phyloP scores from a whole-genome alignment of 1,140 invertebrate species.

The Elymnias hypermnestra region DNA sequence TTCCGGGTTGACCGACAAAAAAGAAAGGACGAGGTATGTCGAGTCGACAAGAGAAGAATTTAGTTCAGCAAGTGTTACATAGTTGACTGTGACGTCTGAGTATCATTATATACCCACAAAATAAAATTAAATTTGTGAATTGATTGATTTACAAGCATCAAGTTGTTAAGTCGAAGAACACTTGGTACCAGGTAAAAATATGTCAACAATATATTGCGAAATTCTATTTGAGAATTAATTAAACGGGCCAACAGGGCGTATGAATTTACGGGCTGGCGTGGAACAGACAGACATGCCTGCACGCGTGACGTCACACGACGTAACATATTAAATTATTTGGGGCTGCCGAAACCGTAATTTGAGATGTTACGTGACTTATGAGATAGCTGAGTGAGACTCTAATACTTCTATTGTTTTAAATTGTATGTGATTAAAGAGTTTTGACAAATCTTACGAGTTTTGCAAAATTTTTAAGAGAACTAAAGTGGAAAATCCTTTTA shows the following conservation, averaged over 20 bases:
- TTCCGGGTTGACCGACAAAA: no score
- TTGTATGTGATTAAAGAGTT: neutral
- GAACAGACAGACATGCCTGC: constrained; percentile 47
- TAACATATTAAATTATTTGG: constrained; percentile 64
- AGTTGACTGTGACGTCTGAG: no score
- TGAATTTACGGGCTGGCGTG: constrained; percentile 49
- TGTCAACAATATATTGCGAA: constrained; percentile 32
- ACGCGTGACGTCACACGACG: constrained; percentile 57
- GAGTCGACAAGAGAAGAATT: no score
- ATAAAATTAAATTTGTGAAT: no score
- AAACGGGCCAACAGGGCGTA: constrained; percentile 59
- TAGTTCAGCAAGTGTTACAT: no score
- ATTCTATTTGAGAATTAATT: constrained; percentile 66
- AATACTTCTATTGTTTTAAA: neutral
- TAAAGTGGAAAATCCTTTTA: no score
- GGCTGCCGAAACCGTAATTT: constrained; percentile 22
- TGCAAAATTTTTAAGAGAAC: no score
- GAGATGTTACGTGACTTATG: constrained; percentile 15
- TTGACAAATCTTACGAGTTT: no score
- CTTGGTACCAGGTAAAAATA: constrained; percentile 5
- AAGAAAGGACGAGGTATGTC: no score
- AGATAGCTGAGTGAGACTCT: neutral
- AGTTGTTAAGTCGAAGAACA: no score
- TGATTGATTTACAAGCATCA: no score
- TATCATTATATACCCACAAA: no score